Conservation (phyloP, 2,888 invertebrate species). For the Beris chalybata region DNA sequence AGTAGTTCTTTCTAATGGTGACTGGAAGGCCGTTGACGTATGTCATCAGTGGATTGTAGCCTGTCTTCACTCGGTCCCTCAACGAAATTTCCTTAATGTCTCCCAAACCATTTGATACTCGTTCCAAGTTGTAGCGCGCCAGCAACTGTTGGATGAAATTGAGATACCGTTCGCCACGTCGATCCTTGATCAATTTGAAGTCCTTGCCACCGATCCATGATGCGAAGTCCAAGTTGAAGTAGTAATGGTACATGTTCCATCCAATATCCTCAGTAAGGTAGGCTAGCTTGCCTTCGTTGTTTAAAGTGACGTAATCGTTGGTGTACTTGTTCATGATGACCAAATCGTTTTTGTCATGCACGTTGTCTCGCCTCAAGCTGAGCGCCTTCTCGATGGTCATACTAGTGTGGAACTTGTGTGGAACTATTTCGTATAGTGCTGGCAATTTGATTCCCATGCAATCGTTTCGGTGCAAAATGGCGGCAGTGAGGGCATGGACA, state of each 20-base stretch:
- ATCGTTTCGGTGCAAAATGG: slow-evolving; percentile 66
- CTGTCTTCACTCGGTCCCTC: slow-evolving; percentile 60
- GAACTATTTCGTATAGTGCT: slow-evolving; percentile 72
- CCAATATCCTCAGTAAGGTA: slow-evolving; percentile 76
- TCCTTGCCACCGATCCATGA: slow-evolving; percentile 64
- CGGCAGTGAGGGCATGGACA: slow-evolving; percentile 65
- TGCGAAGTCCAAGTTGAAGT: slow-evolving; percentile 64
- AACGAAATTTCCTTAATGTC: slow-evolving; percentile 64
- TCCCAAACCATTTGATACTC: slow-evolving; percentile 70
- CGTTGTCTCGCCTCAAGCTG: slow-evolving; percentile 60
- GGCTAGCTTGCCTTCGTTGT: slow-evolving; percentile 62
- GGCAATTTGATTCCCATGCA: slow-evolving; percentile 68
- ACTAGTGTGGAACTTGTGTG: slow-evolving; percentile 70
- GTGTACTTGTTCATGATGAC: slow-evolving; percentile 41
- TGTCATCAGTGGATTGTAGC: slow-evolving; percentile 66
- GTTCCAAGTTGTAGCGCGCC: slow-evolving; percentile 75
- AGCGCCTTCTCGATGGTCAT: slow-evolving; percentile 69
- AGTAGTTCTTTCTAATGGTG: slow-evolving; percentile 64
- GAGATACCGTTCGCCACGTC: slow-evolving; percentile 67
- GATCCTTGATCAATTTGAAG: slow-evolving; percentile 60
- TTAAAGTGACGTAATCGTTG: slow-evolving; percentile 47
- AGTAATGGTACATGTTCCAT: slow-evolving; percentile 68
- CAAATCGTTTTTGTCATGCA: slow-evolving; percentile 47
- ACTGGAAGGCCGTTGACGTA: slow-evolving; percentile 68
- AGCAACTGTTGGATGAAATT: slow-evolving; percentile 69